Evolutionary conservation across 1,140 invertebrate genomes (phyloP), one percentile per base, ranked within the genome.

Genomic region (Oscheius sp.): DNA sequence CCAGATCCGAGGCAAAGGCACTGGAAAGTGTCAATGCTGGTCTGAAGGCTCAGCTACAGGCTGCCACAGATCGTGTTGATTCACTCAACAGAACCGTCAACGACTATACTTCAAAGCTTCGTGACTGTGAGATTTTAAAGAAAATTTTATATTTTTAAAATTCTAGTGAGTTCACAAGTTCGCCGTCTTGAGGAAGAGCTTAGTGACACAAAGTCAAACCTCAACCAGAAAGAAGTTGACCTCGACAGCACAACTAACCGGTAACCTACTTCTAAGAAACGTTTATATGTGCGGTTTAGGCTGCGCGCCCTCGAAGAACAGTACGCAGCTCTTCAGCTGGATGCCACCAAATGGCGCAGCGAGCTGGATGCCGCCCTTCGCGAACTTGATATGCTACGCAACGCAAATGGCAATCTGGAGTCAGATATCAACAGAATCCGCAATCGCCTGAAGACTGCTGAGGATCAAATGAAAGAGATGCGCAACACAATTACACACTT

Each of bases 171-270:
- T 52, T 73, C 75, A 0, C 77, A 83, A 68, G 58, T 81, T 59
- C 78, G 81, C n/a, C 79, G 78, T 36, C 38, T 83, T 13, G 82
- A 83, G 70, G 82, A 83, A 58, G 82, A 83, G 26, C 66, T 83
- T 20, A 28, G 61, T 20, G 82, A 83, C 23, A 72, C 74, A 3
- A 73, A 77, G 34, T 35, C 69, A 7, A 79, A 62, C 20, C 26
- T 69, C 2, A 34, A 69, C 3, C 59, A 74, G 23, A 79, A 79
- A 59, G 82, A 84, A 28, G 46, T 71, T 26, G 82, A 83, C 46
- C 52, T 84, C 26, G 81, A 83, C 13, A 79, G 65, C 63, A 61
- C 78, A 3, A 73, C 76, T 36, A 84, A 82, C 34, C 29, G 69
- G 61, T 63, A 63, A 32, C 18, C 15, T 13, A 0, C 15, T n/a